Percentiles rank a stretch among this genome's conserved stretches.
These are phyloP conservation scores for Botia kubotai DNA, from an alignment of 2,797 vertebrate genomes.

Conservation along the genomic window DNA sequence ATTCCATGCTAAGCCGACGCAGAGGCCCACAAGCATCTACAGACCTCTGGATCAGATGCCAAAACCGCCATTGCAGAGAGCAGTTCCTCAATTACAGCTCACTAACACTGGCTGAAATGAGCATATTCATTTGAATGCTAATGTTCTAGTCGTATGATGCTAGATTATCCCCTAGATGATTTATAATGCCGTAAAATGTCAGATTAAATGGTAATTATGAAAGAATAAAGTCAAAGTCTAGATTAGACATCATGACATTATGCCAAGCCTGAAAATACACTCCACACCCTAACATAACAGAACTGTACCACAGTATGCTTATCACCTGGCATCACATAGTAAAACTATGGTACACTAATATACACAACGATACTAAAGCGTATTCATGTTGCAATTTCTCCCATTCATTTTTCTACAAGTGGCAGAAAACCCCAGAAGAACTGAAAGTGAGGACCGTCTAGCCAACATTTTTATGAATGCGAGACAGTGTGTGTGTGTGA, in stretches of 20 bases:
- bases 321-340: not conserved
- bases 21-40: conserved; percentile 59
- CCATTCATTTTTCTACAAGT: not conserved
- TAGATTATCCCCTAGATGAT: conserved; percentile 17
- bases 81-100: conserved; percentile 59
- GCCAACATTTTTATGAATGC: conserved; percentile 5
- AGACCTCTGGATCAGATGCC: conserved; percentile 14
- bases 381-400: not conserved
- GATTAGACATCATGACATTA: not conserved
- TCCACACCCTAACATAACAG: not conserved
- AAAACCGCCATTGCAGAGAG: not conserved
- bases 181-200: not conserved
- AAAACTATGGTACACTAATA: too few species aligned
- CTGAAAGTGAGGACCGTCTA: not conserved
- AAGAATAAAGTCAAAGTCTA: not conserved
- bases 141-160: conserved; percentile 9
- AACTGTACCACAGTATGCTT: not conserved
- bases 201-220: conserved; percentile 16
- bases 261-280: not conserved
- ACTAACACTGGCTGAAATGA: conserved; percentile 14
- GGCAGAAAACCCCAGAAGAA: not conserved
- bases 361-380: too few species aligned
- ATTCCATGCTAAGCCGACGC: conserved; percentile 63
- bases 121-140: conserved; percentile 27
- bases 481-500: not conserved